Conservation (phyloP, 2,113 vertebrate genomes). For the Syngnathus typhle region DNA sequence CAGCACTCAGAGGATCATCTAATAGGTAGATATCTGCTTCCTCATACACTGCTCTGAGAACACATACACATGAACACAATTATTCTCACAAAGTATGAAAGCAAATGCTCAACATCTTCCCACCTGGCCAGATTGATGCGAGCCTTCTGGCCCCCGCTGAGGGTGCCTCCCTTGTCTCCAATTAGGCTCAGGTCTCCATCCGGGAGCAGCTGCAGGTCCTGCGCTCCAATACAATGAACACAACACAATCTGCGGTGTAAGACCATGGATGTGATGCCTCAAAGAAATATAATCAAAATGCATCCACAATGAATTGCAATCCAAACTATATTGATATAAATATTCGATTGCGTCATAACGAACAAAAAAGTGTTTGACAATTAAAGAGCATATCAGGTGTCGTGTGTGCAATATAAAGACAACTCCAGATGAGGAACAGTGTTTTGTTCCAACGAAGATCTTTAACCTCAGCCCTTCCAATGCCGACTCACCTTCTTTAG, state of each 20-base stretch:
- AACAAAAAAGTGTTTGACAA: neutral
- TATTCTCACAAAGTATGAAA: neutral
- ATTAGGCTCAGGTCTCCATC: conserved; percentile 86
- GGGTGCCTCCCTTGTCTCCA: conserved; percentile 87
- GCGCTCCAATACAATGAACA: neutral
- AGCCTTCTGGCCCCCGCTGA: conserved; percentile 94
- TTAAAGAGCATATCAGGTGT: neutral
- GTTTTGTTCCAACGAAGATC: no score
- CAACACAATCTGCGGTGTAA: neutral
- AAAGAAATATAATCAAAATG: neutral
- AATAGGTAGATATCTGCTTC: conserved; percentile 89
- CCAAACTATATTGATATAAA: neutral
- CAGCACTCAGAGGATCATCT: conserved; percentile 88
- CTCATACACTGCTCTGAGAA: conserved; percentile 84
- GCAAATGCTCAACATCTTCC: neutral
- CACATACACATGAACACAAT: neutral
- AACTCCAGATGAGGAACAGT: no score
- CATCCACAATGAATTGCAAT: neutral
- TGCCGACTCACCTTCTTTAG: conserved; percentile 75
- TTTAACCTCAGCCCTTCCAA: no score
- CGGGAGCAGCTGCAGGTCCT: conserved; percentile 87
- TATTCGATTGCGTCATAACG: neutral
- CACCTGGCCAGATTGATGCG: conserved; percentile 90
- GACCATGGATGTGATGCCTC: neutral
- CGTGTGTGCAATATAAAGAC: no score